Base-by-base conservation (phyloP, 53 echinoderm and acorn worm genomes). In the Apostichopus leukothele region DNA sequence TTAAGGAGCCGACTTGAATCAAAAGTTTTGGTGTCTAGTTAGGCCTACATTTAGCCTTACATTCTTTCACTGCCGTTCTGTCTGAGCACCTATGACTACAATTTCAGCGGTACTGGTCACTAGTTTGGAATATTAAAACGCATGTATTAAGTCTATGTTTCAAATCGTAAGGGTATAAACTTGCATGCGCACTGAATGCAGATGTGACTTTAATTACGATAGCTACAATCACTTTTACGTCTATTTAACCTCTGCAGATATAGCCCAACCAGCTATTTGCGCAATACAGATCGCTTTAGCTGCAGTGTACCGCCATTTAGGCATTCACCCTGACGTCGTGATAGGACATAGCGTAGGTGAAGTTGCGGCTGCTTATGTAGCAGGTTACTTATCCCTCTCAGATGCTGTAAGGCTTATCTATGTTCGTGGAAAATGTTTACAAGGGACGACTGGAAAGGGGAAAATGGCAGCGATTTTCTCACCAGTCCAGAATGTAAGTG, bases 391-490 rank as follows among this genome's bases (percentile, higher is more conserved):
- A 1, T 16, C 88, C 1, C n/a, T 91, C 60, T 16, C 21, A 5
- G 81, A 88, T 19, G 91, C 91, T 1, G 52, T 91, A 50, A 75
- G 60, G 4, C 57, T 91, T 4, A 91, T 91, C 83, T 91, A 57
- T 50, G 59, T 79, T 22, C 74, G 91, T 14, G 88, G 91, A 21
- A 73, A 55, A 73, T 67, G 67, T 39, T 75, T 91, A 5, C 9
- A 63, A 57, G 61, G 18, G 27, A 91, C 91, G 14, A 83, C 81
- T 7, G 91, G 91, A 51, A 63, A 71, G 50, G 91, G 91, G 7
- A 88, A 75, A 6, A 91, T 91, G 91, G 88, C 75, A 20, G 91
- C 91, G 23, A 87, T 88, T 11, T 76, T 91, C 50, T 83, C 57
- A 20, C 74, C 63, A 39, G 74, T 59, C 13, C 13, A 81, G 2